phyloP scores from a whole-genome alignment of 2,888 invertebrate species.

The Monoplex corrugatus region DNA sequence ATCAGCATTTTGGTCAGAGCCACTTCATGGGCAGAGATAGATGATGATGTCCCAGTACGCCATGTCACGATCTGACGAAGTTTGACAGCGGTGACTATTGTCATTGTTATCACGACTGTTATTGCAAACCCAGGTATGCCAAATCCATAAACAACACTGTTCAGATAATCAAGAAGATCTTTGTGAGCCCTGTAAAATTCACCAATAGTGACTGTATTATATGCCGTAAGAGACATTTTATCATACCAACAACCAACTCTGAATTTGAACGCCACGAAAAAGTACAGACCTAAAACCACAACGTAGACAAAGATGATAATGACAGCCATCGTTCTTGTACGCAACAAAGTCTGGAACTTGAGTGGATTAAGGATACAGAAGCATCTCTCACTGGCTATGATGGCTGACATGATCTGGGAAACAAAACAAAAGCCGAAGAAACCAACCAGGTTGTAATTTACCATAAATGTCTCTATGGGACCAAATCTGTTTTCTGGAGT shows the following conservation, averaged over 20 bases:
- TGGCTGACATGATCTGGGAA: background rate
- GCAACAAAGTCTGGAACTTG: background rate
- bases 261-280: background rate
- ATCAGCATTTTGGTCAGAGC: conserved; percentile 15
- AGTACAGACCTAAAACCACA: background rate
- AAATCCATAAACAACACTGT: background rate
- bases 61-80: background rate
- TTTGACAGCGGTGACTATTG: background rate
- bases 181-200: background rate
- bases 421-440: background rate
- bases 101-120: background rate
- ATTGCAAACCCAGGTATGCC: background rate
- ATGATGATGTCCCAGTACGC: background rate
- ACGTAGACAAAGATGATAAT: background rate
- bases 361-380: conserved; percentile 24
- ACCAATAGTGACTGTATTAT: background rate
- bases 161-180: background rate
- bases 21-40: background rate
- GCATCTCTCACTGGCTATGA: conserved; percentile 36
- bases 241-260: background rate
- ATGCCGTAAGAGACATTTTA: background rate
- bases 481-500: background rate
- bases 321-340: conserved; percentile 3
- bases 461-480: background rate
- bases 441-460: background rate